Conservation (phyloP, 2,888 invertebrate species). For the Eristalis intricaria region DNA sequence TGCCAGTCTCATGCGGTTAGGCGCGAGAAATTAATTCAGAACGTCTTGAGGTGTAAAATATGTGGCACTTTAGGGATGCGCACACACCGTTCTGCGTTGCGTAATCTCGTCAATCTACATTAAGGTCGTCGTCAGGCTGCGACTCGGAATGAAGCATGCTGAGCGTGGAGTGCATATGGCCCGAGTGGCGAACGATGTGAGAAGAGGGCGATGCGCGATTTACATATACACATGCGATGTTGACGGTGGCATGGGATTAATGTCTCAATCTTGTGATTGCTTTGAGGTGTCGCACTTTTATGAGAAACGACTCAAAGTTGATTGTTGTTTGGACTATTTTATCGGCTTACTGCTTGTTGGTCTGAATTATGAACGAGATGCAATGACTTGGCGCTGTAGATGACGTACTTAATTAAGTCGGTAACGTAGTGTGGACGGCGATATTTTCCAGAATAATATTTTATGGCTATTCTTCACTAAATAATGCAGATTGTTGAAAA, state of each 20-base stretch:
- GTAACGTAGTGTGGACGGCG: too few relatives aligned
- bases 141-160: slow-evolving; percentile 23
- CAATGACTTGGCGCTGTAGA: neutral
- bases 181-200: neutral
- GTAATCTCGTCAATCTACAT: slow-evolving; percentile 59
- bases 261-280: neutral
- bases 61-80: slow-evolving; percentile 43
- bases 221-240: neutral
- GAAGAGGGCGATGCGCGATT: neutral
- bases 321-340: neutral
- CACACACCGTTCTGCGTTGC: slow-evolving; percentile 38
- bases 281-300: neutral
- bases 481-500: too few relatives aligned
- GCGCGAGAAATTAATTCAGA: slow-evolving; percentile 67
- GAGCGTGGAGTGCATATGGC: neutral
- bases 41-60: slow-evolving; percentile 50
- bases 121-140: slow-evolving; percentile 16
- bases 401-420: neutral
- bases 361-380: neutral
- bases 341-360: neutral
- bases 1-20: slow-evolving; percentile 36
- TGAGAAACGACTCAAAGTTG: neutral
- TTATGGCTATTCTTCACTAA: too few relatives aligned
- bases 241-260: neutral
- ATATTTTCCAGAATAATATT: too few relatives aligned